phyloP scores from a whole-genome alignment of 2,797 vertebrate genomes.

The Sebastes paucispinis region DNA sequence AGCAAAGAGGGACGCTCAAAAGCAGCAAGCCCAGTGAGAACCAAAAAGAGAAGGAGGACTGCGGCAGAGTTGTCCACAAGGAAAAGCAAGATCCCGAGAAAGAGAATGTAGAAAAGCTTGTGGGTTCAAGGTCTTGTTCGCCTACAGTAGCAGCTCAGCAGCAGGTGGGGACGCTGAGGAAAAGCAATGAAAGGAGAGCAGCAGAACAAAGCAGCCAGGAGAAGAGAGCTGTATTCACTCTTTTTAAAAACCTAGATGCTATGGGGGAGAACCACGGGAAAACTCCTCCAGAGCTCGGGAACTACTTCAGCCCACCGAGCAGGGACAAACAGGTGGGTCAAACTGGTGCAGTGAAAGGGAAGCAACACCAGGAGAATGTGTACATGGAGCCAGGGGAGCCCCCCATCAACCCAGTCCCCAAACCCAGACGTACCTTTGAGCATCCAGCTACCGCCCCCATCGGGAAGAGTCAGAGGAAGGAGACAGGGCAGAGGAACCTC shows the following conservation, averaged over 20 bases:
- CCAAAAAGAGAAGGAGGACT: conserved; percentile 11
- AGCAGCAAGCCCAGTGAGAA: conserved; percentile 53
- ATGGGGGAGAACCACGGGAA: conserved; percentile 87
- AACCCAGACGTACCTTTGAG: conserved; percentile 93
- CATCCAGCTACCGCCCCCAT: conserved; percentile 79
- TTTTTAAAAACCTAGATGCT: conserved; percentile 92
- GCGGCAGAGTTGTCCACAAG: neutral
- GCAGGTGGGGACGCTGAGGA: conserved; percentile 64
- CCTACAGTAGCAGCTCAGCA: conserved; percentile 30
- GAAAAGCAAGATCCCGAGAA: conserved; percentile 37
- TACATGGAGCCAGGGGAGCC: conserved; percentile 85
- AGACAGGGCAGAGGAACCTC: conserved; percentile 85
- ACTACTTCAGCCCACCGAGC: conserved; percentile 90
- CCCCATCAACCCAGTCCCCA: conserved; percentile 93
- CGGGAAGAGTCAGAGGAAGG: conserved; percentile 47
- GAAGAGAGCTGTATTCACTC: conserved; percentile 88
- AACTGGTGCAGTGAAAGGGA: conserved; percentile 61
- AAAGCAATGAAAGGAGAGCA: conserved; percentile 69
- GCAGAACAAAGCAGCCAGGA: conserved; percentile 73
- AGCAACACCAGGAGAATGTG: conserved; percentile 77
- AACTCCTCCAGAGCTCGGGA: conserved; percentile 86
- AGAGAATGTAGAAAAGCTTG: conserved; percentile 45
- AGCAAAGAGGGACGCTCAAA: conserved; percentile 36
- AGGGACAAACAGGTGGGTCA: conserved; percentile 82
- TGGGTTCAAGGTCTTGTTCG: conserved; percentile 42